Base-by-base conservation (phyloP, 2,113 vertebrate species). In the Phrynosoma blainvillii region DNA sequence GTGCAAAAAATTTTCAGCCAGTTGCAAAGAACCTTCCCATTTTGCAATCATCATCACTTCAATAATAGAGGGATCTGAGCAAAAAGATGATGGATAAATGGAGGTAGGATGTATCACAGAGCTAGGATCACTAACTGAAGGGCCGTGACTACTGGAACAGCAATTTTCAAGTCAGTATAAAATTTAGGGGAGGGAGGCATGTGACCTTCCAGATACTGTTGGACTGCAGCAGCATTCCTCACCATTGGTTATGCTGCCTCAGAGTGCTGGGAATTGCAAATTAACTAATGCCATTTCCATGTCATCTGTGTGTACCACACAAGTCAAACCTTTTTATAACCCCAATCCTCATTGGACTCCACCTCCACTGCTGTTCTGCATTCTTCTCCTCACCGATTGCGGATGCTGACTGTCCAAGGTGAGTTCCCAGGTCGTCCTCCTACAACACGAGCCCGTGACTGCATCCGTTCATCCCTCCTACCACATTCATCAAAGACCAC, bases 351-450 rank as follows among this genome's bases (percentile, higher is more conserved):
- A 47, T 10, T 36, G 16, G n/a, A 66, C 21, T 25, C 30, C 21
- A 71, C 16, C 84, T 68, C 40, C 40, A 32, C 8, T 5, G 5
- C 65, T 2, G 5, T 21, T 16, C 14, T 25, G 65, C 20, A 18
- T 21, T 66, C 8, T 8, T 42, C 59, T 0, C 0, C 97, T 96
- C 91, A 99, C 99, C 98, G 96, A 95, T 98, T 98, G 84, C 98
- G 97, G 85, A 99, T 97, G 94, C 99, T 99, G 94, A 99, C 98
- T 0, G 99, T 99, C 98, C 98, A 99, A 4, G 99, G 99, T 0
- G 98, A 99, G 95, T 98, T 99, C 83, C 99, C 98, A 0, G 98
- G 98, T 40, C 89, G 79, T 10, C 98, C 99, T 0, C 97, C 97
- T 0, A 99, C 93, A 0, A 99, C 96, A 1, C 98, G 98, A 93